Conservation (phyloP, 2,888 invertebrate species). For the Troides aeacus region DNA sequence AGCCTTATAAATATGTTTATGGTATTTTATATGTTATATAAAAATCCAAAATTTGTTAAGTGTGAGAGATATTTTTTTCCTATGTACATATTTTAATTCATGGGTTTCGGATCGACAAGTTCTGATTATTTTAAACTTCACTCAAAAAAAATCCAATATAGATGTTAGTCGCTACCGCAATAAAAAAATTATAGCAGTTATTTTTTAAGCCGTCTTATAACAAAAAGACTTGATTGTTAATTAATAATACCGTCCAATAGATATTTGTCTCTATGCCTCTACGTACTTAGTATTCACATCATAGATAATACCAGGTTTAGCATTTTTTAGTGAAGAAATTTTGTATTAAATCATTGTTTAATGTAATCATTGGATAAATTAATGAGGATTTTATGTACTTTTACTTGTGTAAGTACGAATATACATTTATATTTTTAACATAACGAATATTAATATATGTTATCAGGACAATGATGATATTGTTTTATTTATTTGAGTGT, state of each 20-base stretch:
- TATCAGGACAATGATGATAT: constrained; percentile 23
- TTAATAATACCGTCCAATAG: constrained; percentile 24
- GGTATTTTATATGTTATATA: background rate
- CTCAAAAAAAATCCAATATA: background rate
- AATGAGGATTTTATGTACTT: constrained; percentile 7
- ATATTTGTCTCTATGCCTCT: background rate
- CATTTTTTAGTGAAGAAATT: background rate
- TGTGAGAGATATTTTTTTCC: background rate
- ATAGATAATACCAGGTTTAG: background rate
- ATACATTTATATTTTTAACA: constrained; percentile 15
- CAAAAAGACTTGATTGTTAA: background rate
- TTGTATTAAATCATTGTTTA: background rate
- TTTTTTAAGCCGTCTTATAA: too few species aligned
- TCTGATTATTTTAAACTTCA: too few species aligned
- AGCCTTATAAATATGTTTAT: background rate
- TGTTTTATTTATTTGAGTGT: constrained; percentile 17
- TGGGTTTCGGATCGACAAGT: too few species aligned
- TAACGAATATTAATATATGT: constrained; percentile 20
- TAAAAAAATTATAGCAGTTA: too few species aligned
- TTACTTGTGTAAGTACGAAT: constrained; percentile 22
- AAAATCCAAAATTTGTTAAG: background rate
- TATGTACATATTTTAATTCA: background rate
- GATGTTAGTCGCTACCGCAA: background rate
- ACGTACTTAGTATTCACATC: background rate
- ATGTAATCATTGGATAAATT: background rate